A percentile compares a stretch with the other conserved stretches of the same genome.
These are phyloP conservation scores for zebrafish (Danio rerio) DNA, from an alignment of 2,113 vertebrate genomes.

Conservation along the genomic window DNA sequence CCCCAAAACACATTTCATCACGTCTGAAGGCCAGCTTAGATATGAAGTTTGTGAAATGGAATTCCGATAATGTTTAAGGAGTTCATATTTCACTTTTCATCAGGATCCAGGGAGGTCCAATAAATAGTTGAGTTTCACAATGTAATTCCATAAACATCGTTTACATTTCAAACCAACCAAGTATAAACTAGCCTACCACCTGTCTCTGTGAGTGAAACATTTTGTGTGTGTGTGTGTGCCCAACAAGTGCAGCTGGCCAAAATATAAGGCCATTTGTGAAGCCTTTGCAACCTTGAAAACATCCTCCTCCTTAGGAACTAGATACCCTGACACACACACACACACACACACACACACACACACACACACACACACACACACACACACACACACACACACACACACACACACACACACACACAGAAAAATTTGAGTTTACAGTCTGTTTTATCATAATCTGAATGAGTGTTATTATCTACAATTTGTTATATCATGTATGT, in stretches of 20 bases:
- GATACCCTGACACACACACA: neutral
- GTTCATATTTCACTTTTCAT: slow-evolving; percentile 5
- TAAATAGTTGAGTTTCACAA: slow-evolving; percentile 9
- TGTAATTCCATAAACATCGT: slow-evolving; percentile 10
- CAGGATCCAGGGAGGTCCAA: neutral
- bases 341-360: neutral
- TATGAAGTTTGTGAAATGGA: neutral
- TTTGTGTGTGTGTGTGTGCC: slow-evolving; percentile 21
- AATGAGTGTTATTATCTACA: neutral
- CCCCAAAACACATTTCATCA: neutral
- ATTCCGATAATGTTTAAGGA: neutral
- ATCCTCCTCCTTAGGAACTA: neutral
- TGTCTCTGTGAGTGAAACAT: slow-evolving; percentile 10
- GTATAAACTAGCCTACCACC: slow-evolving; percentile 19
- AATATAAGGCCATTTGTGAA: slow-evolving; percentile 39
- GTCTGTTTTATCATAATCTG: neutral
- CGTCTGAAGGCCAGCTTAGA: neutral
- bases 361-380: too few species aligned
- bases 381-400: too few species aligned
- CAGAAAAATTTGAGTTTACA: neutral
- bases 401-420: too few species aligned
- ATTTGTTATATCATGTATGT: neutral
- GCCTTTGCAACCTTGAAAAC: slow-evolving; percentile 17
- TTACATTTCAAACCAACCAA: slow-evolving; percentile 31
- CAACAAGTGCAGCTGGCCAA: slow-evolving; percentile 10